Conservation (phyloP, 1,140 invertebrate species). For the Sarcophaga peregrina region DNA sequence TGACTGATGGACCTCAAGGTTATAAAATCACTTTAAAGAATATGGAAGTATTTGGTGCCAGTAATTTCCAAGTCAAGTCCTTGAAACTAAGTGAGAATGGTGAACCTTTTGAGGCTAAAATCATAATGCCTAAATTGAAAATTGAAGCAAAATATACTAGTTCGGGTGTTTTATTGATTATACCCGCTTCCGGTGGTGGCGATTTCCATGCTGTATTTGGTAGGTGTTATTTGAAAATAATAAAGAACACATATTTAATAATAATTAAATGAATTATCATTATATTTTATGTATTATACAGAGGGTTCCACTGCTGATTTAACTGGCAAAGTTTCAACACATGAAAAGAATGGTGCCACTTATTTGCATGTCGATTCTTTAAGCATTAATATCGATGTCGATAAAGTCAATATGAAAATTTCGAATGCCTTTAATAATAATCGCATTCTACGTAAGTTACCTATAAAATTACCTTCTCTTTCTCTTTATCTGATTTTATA, state of each 20-base stretch:
- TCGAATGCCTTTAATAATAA: slow-evolving; percentile 78
- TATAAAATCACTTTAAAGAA: slow-evolving; percentile 77
- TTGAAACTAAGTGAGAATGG: slow-evolving; percentile 71
- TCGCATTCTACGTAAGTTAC: slow-evolving; percentile 75
- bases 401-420: slow-evolving; percentile 75
- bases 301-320: slow-evolving; percentile 73
- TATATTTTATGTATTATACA: slow-evolving; percentile 52
- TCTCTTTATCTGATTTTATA: neutral
- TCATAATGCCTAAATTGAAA: slow-evolving; percentile 75
- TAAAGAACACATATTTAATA: neutral
- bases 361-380: slow-evolving; percentile 75
- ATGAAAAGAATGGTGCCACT: slow-evolving; percentile 66
- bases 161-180: slow-evolving; percentile 76
- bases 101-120: slow-evolving; percentile 74
- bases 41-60: slow-evolving; percentile 76
- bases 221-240: slow-evolving; percentile 51
- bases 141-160: slow-evolving; percentile 78
- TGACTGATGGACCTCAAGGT: slow-evolving; percentile 77
- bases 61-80: slow-evolving; percentile 75
- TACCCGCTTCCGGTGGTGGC: slow-evolving; percentile 78
- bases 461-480: slow-evolving; percentile 4
- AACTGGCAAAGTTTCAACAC: slow-evolving; percentile 71
- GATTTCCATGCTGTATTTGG: slow-evolving; percentile 76
- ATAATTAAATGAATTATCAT: slow-evolving; percentile 5
- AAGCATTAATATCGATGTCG: slow-evolving; percentile 73